Evolutionary conservation across 1,140 invertebrate species (phyloP), one percentile per base, ranked within the genome.

Genomic region (Musca vetustissima): DNA sequence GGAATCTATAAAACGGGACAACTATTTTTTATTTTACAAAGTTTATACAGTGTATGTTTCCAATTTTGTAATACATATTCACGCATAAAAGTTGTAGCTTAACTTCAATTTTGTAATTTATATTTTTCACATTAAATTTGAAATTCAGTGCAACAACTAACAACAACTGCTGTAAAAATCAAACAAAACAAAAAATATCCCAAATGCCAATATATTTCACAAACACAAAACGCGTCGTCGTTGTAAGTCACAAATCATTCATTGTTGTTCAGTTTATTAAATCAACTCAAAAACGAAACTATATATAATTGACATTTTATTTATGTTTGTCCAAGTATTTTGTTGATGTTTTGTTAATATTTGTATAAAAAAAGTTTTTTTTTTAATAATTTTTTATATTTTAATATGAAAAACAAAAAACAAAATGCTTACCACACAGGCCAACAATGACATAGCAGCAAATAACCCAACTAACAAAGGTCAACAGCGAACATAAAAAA

Each of bases 371-470:
- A 43, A 32, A 32, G 28, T 28, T 55, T 55, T 11, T 28, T 59
- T 32, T 48, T 8, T 48, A 9, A 22, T 24, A 64, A 64, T 47
- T 61, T 15, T 14, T 47, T 19, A 64, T 43, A 65, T 52, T 49
- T 28, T 19, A 65, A 48, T 14, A 65, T 21, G 21, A 7, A 48
- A 61, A 64, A 43, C 17, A 22, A 15, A 66, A 50, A 48, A 65
- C n/a, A 66, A 66, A 66, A 66, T 66, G 64, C 64, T 66, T 66
- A 66, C 64, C 64, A 66, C 64, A 66, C 64, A 66, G 64, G 28
- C 57, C 21, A 36, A 24, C 55, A 28, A n/a, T 21, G 17, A 43
- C 17, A 19, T 25, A 57, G 9, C 11, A 55, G 1, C 17, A 32
- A 32, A 4, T 17, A 4, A 28, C 3, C 7, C 17, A 59, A 19